A percentile compares a stretch with the other conserved stretches of the same genome.
Conservation (phyloP, 2,113 vertebrate species). For the Larimichthys polyactis region DNA sequence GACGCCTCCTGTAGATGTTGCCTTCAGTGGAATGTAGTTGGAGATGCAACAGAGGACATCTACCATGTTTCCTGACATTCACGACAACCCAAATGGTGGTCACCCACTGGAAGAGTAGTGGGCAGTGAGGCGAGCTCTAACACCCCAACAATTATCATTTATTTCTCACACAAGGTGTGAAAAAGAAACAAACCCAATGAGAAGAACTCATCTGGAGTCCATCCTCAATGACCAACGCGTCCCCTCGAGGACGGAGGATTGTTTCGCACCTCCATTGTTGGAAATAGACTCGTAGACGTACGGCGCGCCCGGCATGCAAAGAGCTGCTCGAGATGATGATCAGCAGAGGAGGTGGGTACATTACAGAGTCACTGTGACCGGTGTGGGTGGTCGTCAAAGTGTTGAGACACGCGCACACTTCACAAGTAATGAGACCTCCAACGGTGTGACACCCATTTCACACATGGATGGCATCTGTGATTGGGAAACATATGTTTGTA, state of each 20-base stretch:
- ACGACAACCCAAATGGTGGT: neutral
- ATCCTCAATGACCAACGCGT: slow-evolving; percentile 1
- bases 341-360: slow-evolving; percentile 14
- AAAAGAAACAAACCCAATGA: slow-evolving; percentile 5
- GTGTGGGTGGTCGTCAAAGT: slow-evolving; percentile 57
- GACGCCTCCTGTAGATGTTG: no score
- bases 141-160: slow-evolving; percentile 13
- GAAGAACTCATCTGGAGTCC: slow-evolving; percentile 18
- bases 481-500: slow-evolving; percentile 83
- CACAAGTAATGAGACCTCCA: slow-evolving; percentile 77
- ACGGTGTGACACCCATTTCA: slow-evolving; percentile 83
- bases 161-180: slow-evolving; percentile 27
- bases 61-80: no score
- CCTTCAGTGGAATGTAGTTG: no score
- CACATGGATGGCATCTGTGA: slow-evolving; percentile 84
- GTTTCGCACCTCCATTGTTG: slow-evolving; percentile 49
- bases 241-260: slow-evolving; percentile 18
- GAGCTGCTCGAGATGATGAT: slow-evolving; percentile 29
- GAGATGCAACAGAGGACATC: no score
- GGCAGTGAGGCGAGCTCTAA: slow-evolving; percentile 1
- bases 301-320: slow-evolving; percentile 37
- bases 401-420: slow-evolving; percentile 35
- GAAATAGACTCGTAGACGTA: slow-evolving; percentile 25
- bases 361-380: slow-evolving; percentile 50
- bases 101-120: neutral